A percentile compares a stretch with the other conserved stretches of the same genome.
Conservation (phyloP, 30 jellyfish, hydroid and myxozoan species). For the Rhopilema esculentum region DNA sequence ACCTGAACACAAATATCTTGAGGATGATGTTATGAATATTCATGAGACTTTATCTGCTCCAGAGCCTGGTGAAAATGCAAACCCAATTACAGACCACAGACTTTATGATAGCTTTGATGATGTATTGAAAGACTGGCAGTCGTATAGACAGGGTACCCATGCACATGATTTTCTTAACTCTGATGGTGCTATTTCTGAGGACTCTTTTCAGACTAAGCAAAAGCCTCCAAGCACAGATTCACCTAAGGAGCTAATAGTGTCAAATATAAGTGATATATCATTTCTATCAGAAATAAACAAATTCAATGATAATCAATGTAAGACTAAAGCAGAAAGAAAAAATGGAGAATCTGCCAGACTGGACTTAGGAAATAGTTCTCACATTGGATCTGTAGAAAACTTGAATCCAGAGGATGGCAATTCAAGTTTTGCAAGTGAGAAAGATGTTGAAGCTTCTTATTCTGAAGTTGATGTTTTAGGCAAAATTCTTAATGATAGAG, state of each 20-base stretch:
- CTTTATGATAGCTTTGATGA: constrained; percentile 66
- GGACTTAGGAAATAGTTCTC: background rate
- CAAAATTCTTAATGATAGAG: background rate
- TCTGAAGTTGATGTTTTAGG: background rate
- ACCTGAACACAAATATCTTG: background rate
- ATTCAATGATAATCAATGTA: background rate
- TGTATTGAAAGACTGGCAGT: constrained; percentile 31
- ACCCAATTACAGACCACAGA: background rate
- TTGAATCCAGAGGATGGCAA: background rate
- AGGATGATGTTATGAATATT: background rate
- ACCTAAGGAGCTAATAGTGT: background rate
- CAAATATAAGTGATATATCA: background rate
- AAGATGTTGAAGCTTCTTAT: background rate
- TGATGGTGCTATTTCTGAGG: background rate
- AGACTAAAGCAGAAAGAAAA: background rate
- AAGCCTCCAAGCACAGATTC: background rate
- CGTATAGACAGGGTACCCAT: background rate
- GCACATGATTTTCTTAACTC: background rate
- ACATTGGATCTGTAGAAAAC: background rate
- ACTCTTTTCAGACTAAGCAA: background rate
- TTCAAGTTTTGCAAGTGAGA: background rate
- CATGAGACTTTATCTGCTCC: background rate
- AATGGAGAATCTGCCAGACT: background rate
- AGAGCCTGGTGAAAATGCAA: background rate
- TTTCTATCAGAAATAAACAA: background rate